Evolutionary conservation across 2,888 invertebrate genomes (phyloP), one percentile per base, ranked within the genome.

Genomic region (Lycocerus yunnanus): DNA sequence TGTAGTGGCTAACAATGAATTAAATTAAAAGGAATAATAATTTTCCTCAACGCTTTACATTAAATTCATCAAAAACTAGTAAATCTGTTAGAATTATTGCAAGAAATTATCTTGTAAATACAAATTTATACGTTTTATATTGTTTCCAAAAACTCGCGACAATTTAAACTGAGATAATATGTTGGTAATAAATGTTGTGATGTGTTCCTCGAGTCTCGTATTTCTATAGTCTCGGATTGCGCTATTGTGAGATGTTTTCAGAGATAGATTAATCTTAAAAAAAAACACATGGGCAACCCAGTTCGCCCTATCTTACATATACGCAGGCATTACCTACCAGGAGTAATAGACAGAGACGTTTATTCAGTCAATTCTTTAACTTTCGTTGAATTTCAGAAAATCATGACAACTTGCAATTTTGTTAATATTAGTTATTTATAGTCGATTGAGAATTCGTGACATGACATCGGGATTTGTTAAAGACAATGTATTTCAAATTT

Each of bases 1-100:
- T 97, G 90, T 99, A 99, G 90, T 99, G 99, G 87, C 98, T 97
- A 91, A 3, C 90, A 89, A 74, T 81, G 80, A 76, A 72, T 43
- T 70, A 75, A 71, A 43, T 43, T 43, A 43, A 43, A 43, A 43
- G 2, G 6, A 43, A n/a, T 2, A n/a, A n/a, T 43, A 4, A 43
- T 1, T 43, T 43, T 13, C 2, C 2, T 5, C 6, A n/a, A 6
- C 8, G 5, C 8, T 6, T 8, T 43, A 43, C 5, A 43, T 43
- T 13, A 27, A 3, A 6, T 1, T 1, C n/a, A 43, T 8, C n/a
- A 43, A 43, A 6, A n/a, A 6, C 0, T n/a, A 43, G 6, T 43
- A n/a, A 43, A n/a, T n/a, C 43, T 43, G 0, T 13, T 43, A n/a
- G 5, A 43, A 11, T 43, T 9, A 21, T 1, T n/a, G n/a, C 1